These are phyloP conservation scores for Scleropages formosus DNA, from an alignment of 2,797 vertebrate species.

Conservation along the genomic window DNA sequence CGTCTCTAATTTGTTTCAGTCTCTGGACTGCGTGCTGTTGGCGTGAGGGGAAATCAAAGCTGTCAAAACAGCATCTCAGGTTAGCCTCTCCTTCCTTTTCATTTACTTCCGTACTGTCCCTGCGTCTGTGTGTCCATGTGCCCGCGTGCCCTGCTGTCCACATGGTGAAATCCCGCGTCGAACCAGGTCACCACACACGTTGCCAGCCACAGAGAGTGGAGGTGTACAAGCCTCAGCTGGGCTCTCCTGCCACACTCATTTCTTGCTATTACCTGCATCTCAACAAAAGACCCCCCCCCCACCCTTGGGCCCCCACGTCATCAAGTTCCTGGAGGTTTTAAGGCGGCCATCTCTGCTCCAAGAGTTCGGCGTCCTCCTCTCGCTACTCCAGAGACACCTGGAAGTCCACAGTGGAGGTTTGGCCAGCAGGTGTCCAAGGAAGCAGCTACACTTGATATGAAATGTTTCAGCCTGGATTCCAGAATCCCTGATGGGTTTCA, in stretches of 20 bases:
- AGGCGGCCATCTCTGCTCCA: not conserved
- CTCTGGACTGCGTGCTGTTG: conserved; percentile 6
- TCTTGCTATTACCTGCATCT: not conserved
- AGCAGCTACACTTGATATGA: too few species aligned
- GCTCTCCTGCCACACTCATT: too few species aligned
- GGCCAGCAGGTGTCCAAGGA: too few species aligned
- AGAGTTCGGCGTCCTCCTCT: not conserved
- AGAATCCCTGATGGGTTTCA: not conserved
- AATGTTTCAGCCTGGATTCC: not conserved
- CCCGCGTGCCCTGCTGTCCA: not conserved
- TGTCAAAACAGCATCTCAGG: conserved; percentile 2
- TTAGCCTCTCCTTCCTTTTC: not conserved
- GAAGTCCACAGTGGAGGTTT: not conserved
- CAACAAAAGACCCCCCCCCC: not conserved
- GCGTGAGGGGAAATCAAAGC: conserved; percentile 3
- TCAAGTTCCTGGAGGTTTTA: not conserved
- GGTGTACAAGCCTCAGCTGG: not conserved
- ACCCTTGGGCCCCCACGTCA: not conserved
- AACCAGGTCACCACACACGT: too few species aligned
- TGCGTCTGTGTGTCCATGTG: too few species aligned
- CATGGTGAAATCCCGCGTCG: not conserved
- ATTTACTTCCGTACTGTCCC: not conserved
- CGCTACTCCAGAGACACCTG: not conserved
- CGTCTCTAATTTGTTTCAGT: conserved; percentile 15
- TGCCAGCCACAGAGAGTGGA: too few species aligned